Percentiles rank a stretch among this genome's conserved stretches.
These are phyloP conservation scores for Lichenostomus cassidix DNA, from an alignment of 2,113 vertebrate species.

Conservation along the genomic window DNA sequence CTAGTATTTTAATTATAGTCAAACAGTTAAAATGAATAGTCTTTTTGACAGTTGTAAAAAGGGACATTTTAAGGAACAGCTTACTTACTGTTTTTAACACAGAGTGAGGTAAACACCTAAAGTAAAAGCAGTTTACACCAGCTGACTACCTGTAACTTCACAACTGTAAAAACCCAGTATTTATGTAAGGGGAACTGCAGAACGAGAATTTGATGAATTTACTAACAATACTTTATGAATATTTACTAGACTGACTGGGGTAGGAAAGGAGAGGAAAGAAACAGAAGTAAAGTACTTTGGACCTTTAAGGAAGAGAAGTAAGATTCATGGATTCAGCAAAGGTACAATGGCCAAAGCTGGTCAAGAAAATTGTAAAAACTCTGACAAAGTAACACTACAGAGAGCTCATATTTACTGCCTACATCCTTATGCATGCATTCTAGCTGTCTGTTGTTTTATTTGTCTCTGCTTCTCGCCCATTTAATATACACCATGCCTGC, in stretches of 20 bases:
- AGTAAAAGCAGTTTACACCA: not conserved
- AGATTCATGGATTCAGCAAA: not conserved
- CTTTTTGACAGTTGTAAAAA: not conserved
- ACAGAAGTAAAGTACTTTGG: not conserved
- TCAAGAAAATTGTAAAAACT: not conserved
- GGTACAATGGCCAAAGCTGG: not conserved
- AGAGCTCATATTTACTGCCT: not conserved
- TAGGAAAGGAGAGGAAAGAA: not conserved
- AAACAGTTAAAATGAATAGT: not conserved
- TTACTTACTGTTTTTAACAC: not conserved
- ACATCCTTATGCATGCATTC: not conserved
- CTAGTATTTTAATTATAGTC: not conserved
- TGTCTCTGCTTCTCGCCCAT: not conserved
- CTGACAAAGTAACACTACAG: not conserved
- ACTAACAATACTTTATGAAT: not conserved
- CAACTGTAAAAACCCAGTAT: not conserved
- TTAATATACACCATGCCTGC: not conserved
- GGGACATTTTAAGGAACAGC: not conserved
- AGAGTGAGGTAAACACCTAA: not conserved
- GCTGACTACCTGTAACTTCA: not conserved
- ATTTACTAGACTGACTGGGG: not conserved
- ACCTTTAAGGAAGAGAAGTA: not conserved
- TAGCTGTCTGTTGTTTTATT: not conserved
- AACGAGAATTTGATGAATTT: not conserved
- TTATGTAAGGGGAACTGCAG: not conserved